These are phyloP conservation scores for Drosophila eugracilis DNA, from an alignment of 1,140 invertebrate genomes.

Conservation along the genomic window DNA sequence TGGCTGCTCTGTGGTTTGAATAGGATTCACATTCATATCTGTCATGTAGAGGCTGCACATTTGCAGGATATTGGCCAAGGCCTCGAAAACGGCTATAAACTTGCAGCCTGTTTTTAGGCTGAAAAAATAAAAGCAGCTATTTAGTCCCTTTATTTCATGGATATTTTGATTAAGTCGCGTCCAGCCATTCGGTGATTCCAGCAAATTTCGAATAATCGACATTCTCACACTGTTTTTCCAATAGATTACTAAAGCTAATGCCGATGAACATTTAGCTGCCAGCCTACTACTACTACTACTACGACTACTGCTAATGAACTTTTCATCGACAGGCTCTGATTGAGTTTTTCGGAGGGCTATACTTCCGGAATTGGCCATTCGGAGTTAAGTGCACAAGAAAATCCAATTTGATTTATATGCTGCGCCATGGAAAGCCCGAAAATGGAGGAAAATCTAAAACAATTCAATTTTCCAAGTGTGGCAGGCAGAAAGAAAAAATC, in stretches of 20 bases:
- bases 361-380: constrained; percentile 52
- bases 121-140: constrained; percentile 43
- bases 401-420: constrained; percentile 81
- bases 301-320: too few relatives aligned
- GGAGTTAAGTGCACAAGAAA: constrained; percentile 78
- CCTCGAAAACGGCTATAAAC: constrained; percentile 46
- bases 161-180: background rate
- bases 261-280: background rate
- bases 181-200: constrained; percentile 2
- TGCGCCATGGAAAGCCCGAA: constrained; percentile 46
- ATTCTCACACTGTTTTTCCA: constrained; percentile 21
- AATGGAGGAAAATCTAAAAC: constrained; percentile 75
- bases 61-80: constrained; percentile 9
- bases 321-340: constrained; percentile 34
- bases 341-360: constrained; percentile 58
- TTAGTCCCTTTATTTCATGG: constrained; percentile 1
- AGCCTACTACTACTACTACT: too few relatives aligned
- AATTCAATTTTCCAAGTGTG: constrained; percentile 79
- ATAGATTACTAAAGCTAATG: constrained; percentile 10
- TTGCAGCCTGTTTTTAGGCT: constrained; percentile 47
- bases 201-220: constrained; percentile 28
- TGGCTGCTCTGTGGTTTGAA: background rate
- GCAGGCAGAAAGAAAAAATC: constrained; percentile 27
- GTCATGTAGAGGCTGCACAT: constrained; percentile 1
- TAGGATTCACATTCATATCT: background rate